Evolutionary conservation across 2,888 invertebrate genomes (phyloP).

Genomic region (Plagodis pulveraria): DNA sequence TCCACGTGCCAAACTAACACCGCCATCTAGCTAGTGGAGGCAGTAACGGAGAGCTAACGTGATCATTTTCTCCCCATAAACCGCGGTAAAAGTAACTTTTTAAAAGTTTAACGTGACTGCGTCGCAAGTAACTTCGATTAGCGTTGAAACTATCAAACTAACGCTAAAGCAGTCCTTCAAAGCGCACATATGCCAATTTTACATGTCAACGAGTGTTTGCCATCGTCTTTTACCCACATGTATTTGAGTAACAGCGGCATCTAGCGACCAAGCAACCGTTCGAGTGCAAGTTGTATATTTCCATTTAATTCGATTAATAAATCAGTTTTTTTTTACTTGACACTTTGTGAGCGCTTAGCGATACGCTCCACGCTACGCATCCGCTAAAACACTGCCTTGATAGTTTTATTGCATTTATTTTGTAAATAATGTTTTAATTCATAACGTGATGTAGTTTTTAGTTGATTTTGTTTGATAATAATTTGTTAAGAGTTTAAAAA

Average conservation of each 20-base stretch:
- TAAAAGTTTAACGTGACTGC: no score
- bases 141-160: no score
- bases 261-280: background rate
- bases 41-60: no score
- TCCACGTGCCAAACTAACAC: no score
- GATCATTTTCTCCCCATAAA: no score
- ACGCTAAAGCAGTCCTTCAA: no score
- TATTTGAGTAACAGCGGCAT: background rate
- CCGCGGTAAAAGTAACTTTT: no score
- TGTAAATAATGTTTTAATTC: slow-evolving; percentile 20
- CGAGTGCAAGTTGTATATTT: background rate
- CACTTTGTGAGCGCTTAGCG: background rate
- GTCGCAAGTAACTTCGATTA: no score
- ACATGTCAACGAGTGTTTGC: no score
- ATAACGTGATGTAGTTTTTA: slow-evolving; percentile 9
- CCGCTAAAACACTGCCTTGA: background rate
- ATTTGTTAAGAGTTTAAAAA: background rate
- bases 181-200: no score
- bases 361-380: background rate
- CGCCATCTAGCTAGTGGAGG: no score
- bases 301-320: background rate
- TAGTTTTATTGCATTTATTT: slow-evolving; percentile 18
- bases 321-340: background rate
- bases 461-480: slow-evolving; percentile 3
- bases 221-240: no score